Evolutionary conservation across 92 coral and sea anemone genomes (phyloP).

Genomic region (Phenganax stokvisi): DNA sequence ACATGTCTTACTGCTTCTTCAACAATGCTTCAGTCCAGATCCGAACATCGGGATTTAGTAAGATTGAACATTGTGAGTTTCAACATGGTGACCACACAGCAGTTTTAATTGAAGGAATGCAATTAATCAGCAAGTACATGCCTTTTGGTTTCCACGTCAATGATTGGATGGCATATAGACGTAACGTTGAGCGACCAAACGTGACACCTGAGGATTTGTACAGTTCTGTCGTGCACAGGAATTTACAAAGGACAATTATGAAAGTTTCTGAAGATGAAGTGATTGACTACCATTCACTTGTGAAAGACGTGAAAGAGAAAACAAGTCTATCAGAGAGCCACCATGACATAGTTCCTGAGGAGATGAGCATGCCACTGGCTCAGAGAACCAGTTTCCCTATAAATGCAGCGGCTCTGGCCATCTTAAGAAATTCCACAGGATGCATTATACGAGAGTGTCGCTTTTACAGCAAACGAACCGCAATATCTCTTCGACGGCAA

Average conservation of each 20-base stretch:
- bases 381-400: conserved; percentile 52
- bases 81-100: conserved; percentile 77
- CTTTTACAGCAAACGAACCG: conserved; percentile 69
- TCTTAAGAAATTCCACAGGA: conserved; percentile 72
- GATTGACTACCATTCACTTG: conserved; percentile 34
- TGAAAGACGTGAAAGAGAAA: conserved; percentile 34
- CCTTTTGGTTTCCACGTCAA: conserved; percentile 75
- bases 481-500: conserved; percentile 70
- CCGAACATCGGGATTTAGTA: conserved; percentile 77
- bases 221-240: conserved; percentile 55
- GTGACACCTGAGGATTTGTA: conserved; percentile 72
- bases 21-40: conserved; percentile 65
- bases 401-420: conserved; percentile 60
- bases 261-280: conserved; percentile 21
- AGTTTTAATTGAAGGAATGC: conserved; percentile 76
- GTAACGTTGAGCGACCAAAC: conserved; percentile 22
- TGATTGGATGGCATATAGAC: conserved; percentile 71
- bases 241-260: conserved; percentile 20
- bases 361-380: conserved; percentile 41
- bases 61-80: conserved; percentile 85
- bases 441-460: conserved; percentile 73
- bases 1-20: conserved; percentile 75
- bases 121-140: conserved; percentile 71
- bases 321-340: conserved; percentile 19
- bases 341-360: conserved; percentile 55